Conservation (phyloP, 1,140 invertebrate genomes). For the Chironomus striatipennis region DNA sequence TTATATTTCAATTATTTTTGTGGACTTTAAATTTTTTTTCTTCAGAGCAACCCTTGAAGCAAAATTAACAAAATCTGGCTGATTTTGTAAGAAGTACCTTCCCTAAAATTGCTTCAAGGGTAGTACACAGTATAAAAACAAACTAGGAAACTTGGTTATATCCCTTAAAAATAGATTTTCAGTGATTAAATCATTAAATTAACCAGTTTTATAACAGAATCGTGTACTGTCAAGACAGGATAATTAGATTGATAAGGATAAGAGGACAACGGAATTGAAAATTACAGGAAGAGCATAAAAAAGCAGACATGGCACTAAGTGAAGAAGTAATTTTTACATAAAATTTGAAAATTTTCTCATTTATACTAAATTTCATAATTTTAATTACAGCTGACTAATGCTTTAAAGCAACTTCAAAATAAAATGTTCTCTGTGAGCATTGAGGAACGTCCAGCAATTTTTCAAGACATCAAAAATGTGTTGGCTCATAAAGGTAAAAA, state of each 20-base stretch:
- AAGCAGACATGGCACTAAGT: not conserved
- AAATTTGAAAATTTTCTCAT: not conserved
- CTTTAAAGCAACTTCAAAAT: constrained; percentile 69
- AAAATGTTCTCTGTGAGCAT: constrained; percentile 67
- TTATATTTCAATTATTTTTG: not conserved
- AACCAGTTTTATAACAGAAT: too few species aligned
- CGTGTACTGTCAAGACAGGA: too few species aligned
- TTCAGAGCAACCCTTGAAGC: too few species aligned
- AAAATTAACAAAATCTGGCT: too few species aligned
- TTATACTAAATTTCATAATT: not conserved
- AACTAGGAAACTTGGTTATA: too few species aligned
- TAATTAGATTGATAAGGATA: too few species aligned
- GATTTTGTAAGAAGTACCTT: too few species aligned
- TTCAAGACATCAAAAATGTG: constrained; percentile 61
- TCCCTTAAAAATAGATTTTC: too few species aligned
- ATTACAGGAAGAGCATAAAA: not conserved
- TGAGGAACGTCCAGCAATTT: constrained; percentile 59
- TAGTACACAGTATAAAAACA: too few species aligned
- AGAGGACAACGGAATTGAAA: too few species aligned
- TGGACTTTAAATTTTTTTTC: not conserved
- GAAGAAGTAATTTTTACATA: constrained; percentile 12
- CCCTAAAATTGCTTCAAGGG: too few species aligned
- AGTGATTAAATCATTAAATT: too few species aligned
- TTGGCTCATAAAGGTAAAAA: constrained; percentile 64
- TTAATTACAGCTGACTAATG: constrained; percentile 54